A percentile compares a stretch with the other conserved stretches of the same genome.
phyloP scores from a whole-genome alignment of 1,140 invertebrate genomes.

The Drosophila hydei region DNA sequence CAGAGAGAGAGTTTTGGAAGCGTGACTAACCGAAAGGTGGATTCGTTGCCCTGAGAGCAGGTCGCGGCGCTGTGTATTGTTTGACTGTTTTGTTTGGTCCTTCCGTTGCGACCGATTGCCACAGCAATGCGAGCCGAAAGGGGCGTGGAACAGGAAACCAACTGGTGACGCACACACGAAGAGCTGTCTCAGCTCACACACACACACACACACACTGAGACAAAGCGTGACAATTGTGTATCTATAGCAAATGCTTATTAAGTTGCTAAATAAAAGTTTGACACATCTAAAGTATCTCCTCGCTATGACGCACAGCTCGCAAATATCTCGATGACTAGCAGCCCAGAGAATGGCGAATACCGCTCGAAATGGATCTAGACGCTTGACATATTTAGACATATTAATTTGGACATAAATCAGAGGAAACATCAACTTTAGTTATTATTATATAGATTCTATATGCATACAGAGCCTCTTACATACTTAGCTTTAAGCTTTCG shows the following conservation, averaged over 20 bases:
- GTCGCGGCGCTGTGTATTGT: neutral
- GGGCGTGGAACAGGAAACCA: slow-evolving; percentile 17
- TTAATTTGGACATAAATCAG: no score
- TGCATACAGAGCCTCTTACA: no score
- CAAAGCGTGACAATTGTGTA: neutral
- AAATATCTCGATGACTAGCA: neutral
- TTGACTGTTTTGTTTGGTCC: slow-evolving; percentile 6
- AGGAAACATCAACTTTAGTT: no score
- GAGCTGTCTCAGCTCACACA: no score
- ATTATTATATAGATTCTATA: no score
- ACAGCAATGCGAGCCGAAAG: neutral
- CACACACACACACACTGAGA: neutral
- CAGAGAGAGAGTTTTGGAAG: neutral
- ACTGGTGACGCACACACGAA: slow-evolving; percentile 27
- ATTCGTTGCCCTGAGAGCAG: neutral
- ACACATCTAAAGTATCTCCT: slow-evolving; percentile 17
- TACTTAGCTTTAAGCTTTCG: no score
- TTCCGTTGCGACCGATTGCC: slow-evolving; percentile 23
- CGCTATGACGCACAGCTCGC: slow-evolving; percentile 29
- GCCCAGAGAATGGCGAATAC: neutral
- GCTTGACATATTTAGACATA: no score
- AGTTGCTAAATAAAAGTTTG: slow-evolving; percentile 18
- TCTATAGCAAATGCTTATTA: slow-evolving; percentile 17
- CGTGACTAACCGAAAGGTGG: slow-evolving; percentile 30
- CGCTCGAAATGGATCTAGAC: no score